Conservation (phyloP, 2,113 vertebrate species). For the Choloepus hoffmanni region DNA sequence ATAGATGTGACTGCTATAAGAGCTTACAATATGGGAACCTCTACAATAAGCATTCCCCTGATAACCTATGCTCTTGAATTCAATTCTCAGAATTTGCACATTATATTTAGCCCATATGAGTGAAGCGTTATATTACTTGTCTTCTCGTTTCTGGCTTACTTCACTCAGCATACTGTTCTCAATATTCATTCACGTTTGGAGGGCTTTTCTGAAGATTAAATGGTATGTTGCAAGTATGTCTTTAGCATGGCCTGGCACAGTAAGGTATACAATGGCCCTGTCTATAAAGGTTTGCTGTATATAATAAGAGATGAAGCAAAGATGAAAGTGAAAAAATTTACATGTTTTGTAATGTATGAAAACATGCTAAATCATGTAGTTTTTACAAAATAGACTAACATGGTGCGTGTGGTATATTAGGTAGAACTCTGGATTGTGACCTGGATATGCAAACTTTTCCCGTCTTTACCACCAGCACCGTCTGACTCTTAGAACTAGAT, state of each 20-base stretch:
- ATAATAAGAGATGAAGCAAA: constrained; percentile 15
- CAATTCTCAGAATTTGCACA: too few species aligned
- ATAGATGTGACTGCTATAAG: too few species aligned
- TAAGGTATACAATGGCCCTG: not conserved
- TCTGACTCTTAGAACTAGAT: not conserved
- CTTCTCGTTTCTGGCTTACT: too few species aligned
- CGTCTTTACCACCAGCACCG: not conserved
- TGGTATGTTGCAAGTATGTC: not conserved
- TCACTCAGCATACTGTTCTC: too few species aligned
- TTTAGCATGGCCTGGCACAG: not conserved
- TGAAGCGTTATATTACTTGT: too few species aligned
- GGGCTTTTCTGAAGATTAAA: not conserved
- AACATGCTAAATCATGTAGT: not conserved
- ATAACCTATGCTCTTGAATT: too few species aligned
- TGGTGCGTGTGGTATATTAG: not conserved
- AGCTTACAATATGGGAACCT: too few species aligned
- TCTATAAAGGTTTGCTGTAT: not conserved
- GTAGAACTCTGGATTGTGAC: not conserved
- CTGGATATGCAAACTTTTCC: not conserved
- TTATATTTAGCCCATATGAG: too few species aligned
- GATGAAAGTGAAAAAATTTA: constrained; percentile 7
- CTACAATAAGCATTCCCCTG: too few species aligned
- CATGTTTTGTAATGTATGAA: not conserved
- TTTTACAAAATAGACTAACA: not conserved
- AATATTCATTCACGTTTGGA: too few species aligned